phyloP scores from a whole-genome alignment of 2,797 vertebrate species.

The Chiroxiphia lanceolata region DNA sequence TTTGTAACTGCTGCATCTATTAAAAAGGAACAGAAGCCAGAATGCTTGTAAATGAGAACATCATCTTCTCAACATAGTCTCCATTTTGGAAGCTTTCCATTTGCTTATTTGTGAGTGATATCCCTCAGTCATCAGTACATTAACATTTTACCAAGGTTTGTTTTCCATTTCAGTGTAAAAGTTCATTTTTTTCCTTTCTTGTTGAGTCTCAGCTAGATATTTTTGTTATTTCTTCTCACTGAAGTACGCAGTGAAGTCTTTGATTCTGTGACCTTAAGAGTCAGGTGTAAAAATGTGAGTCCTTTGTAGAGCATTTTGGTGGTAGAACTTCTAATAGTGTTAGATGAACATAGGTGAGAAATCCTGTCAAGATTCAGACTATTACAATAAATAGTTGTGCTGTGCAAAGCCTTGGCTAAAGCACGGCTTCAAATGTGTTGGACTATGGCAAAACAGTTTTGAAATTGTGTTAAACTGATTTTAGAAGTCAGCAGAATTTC shows the following conservation, averaged over 20 bases:
- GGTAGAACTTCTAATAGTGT: neutral
- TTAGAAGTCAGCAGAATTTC: neutral
- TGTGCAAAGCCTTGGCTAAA: neutral
- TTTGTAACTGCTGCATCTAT: constrained; percentile 45
- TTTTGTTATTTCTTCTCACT: neutral
- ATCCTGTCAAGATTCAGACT: neutral
- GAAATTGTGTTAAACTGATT: neutral
- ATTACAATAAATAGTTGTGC: neutral
- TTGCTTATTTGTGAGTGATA: constrained; percentile 25
- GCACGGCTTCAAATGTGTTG: neutral
- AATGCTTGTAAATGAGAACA: constrained; percentile 26
- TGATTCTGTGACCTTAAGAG: neutral
- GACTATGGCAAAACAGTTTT: neutral
- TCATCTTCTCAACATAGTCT: constrained; percentile 17
- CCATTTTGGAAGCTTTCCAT: constrained; percentile 4
- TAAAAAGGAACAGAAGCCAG: constrained; percentile 16
- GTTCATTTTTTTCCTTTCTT: neutral
- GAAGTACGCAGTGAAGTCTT: neutral
- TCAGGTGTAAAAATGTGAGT: neutral
- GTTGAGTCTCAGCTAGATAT: neutral
- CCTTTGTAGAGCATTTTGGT: neutral
- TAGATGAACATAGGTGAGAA: neutral
- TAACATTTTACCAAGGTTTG: neutral
- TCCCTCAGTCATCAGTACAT: neutral
- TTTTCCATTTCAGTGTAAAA: neutral